Base-by-base conservation (phyloP, 92 coral and sea anemone genomes). In the Zoanthus sociatus region DNA sequence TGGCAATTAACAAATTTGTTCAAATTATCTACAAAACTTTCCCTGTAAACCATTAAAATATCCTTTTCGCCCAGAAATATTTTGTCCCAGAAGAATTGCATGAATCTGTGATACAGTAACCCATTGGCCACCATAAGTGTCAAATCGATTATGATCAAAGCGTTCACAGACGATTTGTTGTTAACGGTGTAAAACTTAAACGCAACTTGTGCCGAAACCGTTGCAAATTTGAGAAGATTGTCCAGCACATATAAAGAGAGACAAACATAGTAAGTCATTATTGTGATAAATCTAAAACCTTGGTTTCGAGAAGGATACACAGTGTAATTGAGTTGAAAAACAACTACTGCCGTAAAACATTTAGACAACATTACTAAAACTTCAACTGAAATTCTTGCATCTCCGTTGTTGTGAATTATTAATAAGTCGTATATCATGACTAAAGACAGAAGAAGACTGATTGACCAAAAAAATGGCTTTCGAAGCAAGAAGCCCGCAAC, bases 31-130 rank as follows among this genome's bases (percentile, higher is more conserved):
- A 73, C 75, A 58, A 93, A 82, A 26, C 89, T 78, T 11, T 79
- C 73, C 44, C 91, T 91, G n/a, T 70, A 78, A 45, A 60, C 89
- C 76, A 66, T 69, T 68, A 93, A 42, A 61, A 93, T 88, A 53
- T 93, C 93, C 21, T 89, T 87, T 13, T 74, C 88, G 7, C 94
- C 93, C 16, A 90, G 83, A 73, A 93, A 93, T 71, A 93, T 84
- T 72, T 93, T 93, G 63, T 87, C 82, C 96, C 96, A 93, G 55
- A 93, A 93, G 67, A 93, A 93, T 14, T 90, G 48, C 67, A 91
- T 33, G 60, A 93, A 93, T 42, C 32, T 78, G 76, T 91, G 94
- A 51, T 93, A 93, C 14, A 93, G 87, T 3, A 92, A 82, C 8
- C 82, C 91, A 56, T 93, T 92, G 1, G 79, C 63, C 3, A 93